Conservation (phyloP, 2,888 invertebrate genomes). For the Polymixis lichenea region DNA sequence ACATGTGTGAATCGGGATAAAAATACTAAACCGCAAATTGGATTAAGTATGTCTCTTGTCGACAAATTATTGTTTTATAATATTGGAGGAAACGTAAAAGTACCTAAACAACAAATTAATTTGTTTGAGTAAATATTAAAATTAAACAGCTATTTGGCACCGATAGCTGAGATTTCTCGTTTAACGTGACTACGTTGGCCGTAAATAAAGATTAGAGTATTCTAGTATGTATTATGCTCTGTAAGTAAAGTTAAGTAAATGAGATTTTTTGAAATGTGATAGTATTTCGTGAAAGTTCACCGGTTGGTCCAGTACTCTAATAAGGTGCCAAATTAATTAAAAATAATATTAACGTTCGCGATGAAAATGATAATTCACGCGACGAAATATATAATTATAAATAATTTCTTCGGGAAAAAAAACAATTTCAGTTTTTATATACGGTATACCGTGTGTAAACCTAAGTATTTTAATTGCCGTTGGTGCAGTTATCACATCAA, state of each 20-base stretch:
- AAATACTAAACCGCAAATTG: conserved; percentile 10
- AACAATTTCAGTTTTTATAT: conserved; percentile 20
- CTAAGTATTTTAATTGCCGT: conserved; percentile 16
- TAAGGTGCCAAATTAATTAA: conserved; percentile 68
- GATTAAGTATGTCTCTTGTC: background rate
- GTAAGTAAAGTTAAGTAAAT: conserved; percentile 49
- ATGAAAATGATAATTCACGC: conserved; percentile 44
- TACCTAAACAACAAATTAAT: background rate
- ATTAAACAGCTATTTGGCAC: conserved; percentile 47
- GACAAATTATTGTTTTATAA: background rate
- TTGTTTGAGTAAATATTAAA: conserved; percentile 30
- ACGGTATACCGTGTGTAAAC: conserved; percentile 32
- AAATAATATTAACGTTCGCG: conserved; percentile 42
- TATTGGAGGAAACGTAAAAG: background rate
- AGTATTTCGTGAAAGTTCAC: conserved; percentile 60
- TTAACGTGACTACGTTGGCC: conserved; percentile 27
- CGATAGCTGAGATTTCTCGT: conserved; percentile 51
- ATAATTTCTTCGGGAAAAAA: conserved; percentile 37
- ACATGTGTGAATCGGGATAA: background rate
- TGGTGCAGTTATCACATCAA: conserved; percentile 25
- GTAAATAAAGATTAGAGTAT: conserved; percentile 45
- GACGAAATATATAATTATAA: conserved; percentile 36
- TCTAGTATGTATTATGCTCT: conserved; percentile 54
- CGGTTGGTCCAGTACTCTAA: conserved; percentile 59
- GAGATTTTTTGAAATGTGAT: conserved; percentile 67